phyloP scores from a whole-genome alignment of 2,888 invertebrate genomes.

The Drosophila cracens region DNA sequence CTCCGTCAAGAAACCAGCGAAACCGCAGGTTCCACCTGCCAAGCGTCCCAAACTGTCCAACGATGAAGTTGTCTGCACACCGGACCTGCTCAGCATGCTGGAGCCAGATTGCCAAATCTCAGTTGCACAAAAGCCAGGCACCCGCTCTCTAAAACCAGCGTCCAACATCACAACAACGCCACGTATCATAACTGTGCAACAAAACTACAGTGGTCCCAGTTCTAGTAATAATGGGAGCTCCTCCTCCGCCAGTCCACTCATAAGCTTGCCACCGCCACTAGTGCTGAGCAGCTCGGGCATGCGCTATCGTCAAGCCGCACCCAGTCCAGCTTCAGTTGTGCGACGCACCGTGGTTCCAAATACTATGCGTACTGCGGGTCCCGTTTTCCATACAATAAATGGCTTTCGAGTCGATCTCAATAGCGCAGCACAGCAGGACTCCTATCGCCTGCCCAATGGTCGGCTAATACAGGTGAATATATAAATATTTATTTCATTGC shows the following conservation, averaged over 20 bases:
- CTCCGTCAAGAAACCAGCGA: conserved; percentile 54
- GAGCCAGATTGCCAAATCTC: conserved; percentile 84
- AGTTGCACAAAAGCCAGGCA: conserved; percentile 60
- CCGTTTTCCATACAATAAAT: conserved; percentile 85
- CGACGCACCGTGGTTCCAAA: conserved; percentile 81
- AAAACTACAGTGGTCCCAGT: conserved; percentile 57
- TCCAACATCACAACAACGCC: conserved; percentile 55
- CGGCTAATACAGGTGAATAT: conserved; percentile 82
- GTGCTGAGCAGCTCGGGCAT: conserved; percentile 79
- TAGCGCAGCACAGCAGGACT: conserved; percentile 84
- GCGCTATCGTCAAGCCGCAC: conserved; percentile 71
- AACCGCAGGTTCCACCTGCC: conserved; percentile 35
- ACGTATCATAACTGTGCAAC: conserved; percentile 69
- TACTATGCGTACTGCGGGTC: conserved; percentile 66
- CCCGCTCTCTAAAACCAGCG: conserved; percentile 37
- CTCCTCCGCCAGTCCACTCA: conserved; percentile 33
- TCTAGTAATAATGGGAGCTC: conserved; percentile 29
- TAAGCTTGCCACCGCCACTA: conserved; percentile 79
- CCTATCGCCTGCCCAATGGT: conserved; percentile 84
- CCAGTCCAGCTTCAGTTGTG: conserved; percentile 45
- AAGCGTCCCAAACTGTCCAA: conserved; percentile 79
- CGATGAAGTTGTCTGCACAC: conserved; percentile 88
- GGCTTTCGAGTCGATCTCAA: conserved; percentile 85
- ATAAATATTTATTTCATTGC: not conserved
- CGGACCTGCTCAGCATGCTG: conserved; percentile 85